Base-by-base conservation (phyloP, 2,113 vertebrate genomes). In the Craseonycteris thonglongyai region DNA sequence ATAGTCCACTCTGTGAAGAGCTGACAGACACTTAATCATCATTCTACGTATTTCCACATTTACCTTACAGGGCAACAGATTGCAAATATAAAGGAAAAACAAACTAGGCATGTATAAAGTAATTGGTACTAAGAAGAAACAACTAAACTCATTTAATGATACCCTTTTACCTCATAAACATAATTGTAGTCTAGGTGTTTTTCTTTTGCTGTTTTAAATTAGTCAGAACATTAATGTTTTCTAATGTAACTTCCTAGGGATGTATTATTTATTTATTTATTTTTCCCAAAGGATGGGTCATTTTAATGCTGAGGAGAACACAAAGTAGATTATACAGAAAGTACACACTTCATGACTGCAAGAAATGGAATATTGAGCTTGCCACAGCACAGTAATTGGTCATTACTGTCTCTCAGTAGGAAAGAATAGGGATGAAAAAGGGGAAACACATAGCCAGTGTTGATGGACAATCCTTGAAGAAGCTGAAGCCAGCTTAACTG, bases 271-370 rank as follows among this genome's bases (percentile, higher is more conserved):
- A 12, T 47, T 47, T 47, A 9, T 47, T 47, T n/a, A n/a, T 92
- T 90, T 95, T 87, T 49, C 74, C 26, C 66, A 89, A 94, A 94
- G 81, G 65, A 61, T n/a, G 51, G 68, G 58, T 86, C 21, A 58
- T 85, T 72, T 95, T 96, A 92, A 74, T 79, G 88, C 89, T 47
- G 83, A 96, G 83, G 59, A 93, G 80, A 96, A 93, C 85, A 88
- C 97, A 97, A 97, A 97, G 97, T 76, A 97, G 87, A 19, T 66
- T 47, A 35, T 74, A 90, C 65, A 93, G 96, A 97, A 95, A 69
- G 54, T 22, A 74, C 71, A 76, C 58, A 94, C 93, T 56, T 97
- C 61, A 14, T 96, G 95, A 97, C 94, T 97, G 91, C 65, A 82
- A 95, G 86, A 96, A 97, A 95, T 95, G 84, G 87, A 89, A 90